Conservation (phyloP, 2,113 vertebrate genomes). For the Bucco capensis region DNA sequence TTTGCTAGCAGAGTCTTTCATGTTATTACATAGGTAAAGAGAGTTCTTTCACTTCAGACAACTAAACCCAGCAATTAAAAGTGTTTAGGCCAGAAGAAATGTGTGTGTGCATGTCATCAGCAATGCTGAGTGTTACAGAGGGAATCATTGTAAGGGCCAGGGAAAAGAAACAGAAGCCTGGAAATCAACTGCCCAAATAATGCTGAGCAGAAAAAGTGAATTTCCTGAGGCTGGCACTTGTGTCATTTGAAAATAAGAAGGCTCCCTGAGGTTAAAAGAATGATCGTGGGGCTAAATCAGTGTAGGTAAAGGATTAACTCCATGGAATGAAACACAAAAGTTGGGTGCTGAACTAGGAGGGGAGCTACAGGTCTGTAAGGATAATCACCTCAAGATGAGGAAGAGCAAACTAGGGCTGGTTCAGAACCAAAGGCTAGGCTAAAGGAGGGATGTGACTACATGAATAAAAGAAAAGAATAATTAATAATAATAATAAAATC, state of each 20-base stretch:
- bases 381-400: neutral
- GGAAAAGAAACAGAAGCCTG: neutral
- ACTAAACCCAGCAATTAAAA: neutral
- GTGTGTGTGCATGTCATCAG: rapidly evolving
- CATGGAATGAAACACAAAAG: neutral
- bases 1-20: neutral
- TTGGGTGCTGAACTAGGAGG: neutral
- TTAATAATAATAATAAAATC: too few relatives aligned
- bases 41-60: neutral
- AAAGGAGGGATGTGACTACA: neutral
- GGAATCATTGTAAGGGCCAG: neutral
- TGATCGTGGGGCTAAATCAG: neutral
- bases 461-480: too few relatives aligned
- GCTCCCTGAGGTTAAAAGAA: neutral
- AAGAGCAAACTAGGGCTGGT: neutral
- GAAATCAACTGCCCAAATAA: neutral
- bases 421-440: neutral
- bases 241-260: neutral
- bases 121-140: neutral
- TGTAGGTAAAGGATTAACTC: neutral
- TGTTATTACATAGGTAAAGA: neutral
- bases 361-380: neutral
- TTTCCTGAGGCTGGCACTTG: neutral
- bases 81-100: neutral
- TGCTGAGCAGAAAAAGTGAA: neutral